Conservation (phyloP, 2,888 invertebrate species). For the Gastracanthus pulcherrimus region DNA sequence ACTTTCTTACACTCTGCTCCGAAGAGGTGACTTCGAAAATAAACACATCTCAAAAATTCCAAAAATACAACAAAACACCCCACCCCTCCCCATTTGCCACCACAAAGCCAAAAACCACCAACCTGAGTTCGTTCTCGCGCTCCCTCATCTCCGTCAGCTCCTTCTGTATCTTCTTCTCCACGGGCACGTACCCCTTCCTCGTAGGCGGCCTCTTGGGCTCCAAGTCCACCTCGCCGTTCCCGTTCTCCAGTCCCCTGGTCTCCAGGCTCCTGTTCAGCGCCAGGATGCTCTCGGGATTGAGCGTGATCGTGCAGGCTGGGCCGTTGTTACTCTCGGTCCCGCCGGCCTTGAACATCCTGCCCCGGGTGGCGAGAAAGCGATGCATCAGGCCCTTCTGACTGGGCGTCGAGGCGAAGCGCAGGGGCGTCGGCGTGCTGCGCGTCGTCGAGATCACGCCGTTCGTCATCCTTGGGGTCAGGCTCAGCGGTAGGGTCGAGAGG, state of each 20-base stretch:
- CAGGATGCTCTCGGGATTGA: constrained; percentile 69
- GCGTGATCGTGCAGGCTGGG: constrained; percentile 66
- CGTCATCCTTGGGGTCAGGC: constrained; percentile 70
- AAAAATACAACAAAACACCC: too few relatives aligned
- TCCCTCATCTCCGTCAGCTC: constrained; percentile 92
- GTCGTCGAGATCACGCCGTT: constrained; percentile 69
- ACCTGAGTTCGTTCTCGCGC: constrained; percentile 89
- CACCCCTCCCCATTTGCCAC: too few relatives aligned
- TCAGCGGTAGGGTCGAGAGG: background rate
- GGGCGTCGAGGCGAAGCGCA: constrained; percentile 82
- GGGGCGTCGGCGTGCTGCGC: constrained; percentile 67
- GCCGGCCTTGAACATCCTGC: constrained; percentile 79
- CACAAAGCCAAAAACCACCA: too few relatives aligned
- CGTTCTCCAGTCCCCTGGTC: constrained; percentile 63
- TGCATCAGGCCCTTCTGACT: constrained; percentile 91
- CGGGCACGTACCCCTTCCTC: constrained; percentile 89
- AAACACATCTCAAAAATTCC: too few relatives aligned
- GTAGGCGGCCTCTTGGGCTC: constrained; percentile 78
- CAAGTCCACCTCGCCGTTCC: constrained; percentile 65
- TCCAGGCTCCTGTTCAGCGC: constrained; percentile 67
- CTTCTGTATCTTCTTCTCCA: constrained; percentile 92
- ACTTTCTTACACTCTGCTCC: too few relatives aligned
- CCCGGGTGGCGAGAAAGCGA: constrained; percentile 86
- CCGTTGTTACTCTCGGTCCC: background rate
- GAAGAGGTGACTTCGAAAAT: too few relatives aligned